A percentile compares a stretch with the other conserved stretches of the same genome.
Conservation (phyloP, 2,113 vertebrate species). For the Rhinichthys klamathensis region DNA sequence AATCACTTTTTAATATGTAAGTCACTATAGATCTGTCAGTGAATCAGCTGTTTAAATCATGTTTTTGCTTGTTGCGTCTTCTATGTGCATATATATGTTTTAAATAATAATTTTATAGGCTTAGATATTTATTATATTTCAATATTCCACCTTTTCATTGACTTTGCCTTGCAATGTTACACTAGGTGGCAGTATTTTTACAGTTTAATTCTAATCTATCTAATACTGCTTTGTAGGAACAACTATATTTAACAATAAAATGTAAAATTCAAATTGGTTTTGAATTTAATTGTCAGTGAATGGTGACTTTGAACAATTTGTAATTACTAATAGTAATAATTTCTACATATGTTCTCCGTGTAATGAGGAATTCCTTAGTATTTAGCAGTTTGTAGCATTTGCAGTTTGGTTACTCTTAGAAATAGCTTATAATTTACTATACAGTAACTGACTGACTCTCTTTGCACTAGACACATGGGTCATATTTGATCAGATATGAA, state of each 20-base stretch:
- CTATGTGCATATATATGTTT: not conserved
- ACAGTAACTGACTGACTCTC: too few species aligned
- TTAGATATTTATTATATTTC: slow-evolving; percentile 20
- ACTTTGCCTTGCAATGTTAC: slow-evolving; percentile 7
- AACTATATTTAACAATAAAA: not conserved
- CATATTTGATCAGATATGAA: too few species aligned
- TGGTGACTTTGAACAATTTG: not conserved
- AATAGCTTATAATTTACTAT: too few species aligned
- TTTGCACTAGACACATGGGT: too few species aligned
- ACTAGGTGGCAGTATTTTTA: slow-evolving; percentile 36
- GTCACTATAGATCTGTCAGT: not conserved
- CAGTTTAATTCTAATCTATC: slow-evolving; percentile 21
- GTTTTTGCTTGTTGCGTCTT: not conserved
- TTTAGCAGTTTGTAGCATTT: not conserved
- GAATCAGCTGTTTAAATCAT: not conserved
- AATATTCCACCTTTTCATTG: not conserved
- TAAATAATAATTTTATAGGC: not conserved
- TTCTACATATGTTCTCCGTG: too few species aligned
- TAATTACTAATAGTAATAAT: not conserved
- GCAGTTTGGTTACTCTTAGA: not conserved
- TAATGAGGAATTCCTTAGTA: too few species aligned
- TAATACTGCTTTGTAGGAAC: not conserved
- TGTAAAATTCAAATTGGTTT: not conserved
- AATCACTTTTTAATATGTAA: slow-evolving; percentile 2
- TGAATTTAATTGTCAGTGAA: not conserved